Base-by-base conservation (phyloP, 2,797 vertebrate species). In the Pangasius krempfi region DNA sequence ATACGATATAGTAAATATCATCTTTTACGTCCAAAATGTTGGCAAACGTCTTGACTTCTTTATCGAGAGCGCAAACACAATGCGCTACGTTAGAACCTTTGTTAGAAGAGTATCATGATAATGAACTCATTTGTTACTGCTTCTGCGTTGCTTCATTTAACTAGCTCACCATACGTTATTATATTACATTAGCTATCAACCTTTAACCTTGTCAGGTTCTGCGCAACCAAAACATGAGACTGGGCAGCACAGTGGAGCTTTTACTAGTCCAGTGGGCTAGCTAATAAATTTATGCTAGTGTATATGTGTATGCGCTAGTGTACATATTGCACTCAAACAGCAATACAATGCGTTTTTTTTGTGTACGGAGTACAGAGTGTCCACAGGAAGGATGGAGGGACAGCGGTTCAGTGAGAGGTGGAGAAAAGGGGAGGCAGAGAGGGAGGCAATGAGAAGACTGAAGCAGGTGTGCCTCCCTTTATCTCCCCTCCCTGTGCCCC, bases 401-500 rank as follows among this genome's bases (percentile, higher is more conserved):
- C 47, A n/a, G 16, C 54, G 2, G 3, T n/a, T 20, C 16, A 68
- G n/a, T 2, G 66, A 68, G 73, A 6, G 3, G 47, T 47, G 47
- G 47, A 47, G 22, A 27, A 44, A 44, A 50, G 27, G 14, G n/a
- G 9, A 80, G 47, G 9, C 22, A 9, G n/a, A 79, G 2, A 9
- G n/a, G 6, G 8, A 79, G 30, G 20, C 5, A 37, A 25, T 25
- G 54, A 60, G 54, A 25, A 60, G 33, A 81, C 18, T 2, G n/a
- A 22, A 60, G 13, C 30, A 81, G 79, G 79, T 81, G 79, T 37
- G 54, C 33, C 79, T 60, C 54, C 79, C 79, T 60, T 58, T 3
- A 81, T 40, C n/a, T 58, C 18, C 54, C 10, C 54, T 60, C 33
- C 20, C 54, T 14, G 13, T 25, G 30, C n/a, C n/a, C 12, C 16